Percentiles rank a stretch among this genome's conserved stretches.
Conservation (phyloP, 1,140 invertebrate genomes). For the Drosophila trapezifrons region DNA sequence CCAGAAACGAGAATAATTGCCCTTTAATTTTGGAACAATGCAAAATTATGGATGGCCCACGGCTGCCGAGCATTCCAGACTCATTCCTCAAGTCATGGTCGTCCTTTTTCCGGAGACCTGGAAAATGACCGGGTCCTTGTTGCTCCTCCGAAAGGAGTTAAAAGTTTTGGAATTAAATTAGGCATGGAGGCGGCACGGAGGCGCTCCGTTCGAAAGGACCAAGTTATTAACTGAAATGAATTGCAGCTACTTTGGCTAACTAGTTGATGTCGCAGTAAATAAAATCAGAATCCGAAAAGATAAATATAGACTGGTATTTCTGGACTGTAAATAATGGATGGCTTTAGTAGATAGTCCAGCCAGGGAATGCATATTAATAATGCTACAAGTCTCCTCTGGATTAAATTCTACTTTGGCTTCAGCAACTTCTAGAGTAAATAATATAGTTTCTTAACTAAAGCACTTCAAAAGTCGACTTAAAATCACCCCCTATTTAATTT, state of each 20-base stretch:
- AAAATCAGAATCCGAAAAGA: constrained; percentile 24
- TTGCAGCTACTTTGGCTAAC: constrained; percentile 19
- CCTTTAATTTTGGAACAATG: constrained; percentile 73
- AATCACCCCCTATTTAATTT: too few species aligned
- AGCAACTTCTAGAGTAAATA: neutral
- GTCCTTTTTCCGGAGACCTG: constrained; percentile 10
- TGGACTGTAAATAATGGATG: constrained; percentile 1
- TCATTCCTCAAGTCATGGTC: constrained; percentile 20
- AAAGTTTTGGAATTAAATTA: constrained; percentile 32
- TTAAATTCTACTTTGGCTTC: neutral
- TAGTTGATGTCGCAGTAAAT: constrained; percentile 23
- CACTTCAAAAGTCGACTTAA: too few species aligned
- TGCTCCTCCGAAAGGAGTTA: constrained; percentile 2
- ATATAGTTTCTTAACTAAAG: neutral
- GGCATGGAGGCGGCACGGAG: neutral
- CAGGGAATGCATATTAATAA: neutral
- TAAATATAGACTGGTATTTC: constrained; percentile 4
- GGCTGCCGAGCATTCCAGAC: constrained; percentile 32
- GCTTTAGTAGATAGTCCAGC: neutral
- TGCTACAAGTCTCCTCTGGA: neutral
- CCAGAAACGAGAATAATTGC: constrained; percentile 71
- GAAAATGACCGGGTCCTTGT: constrained; percentile 21
- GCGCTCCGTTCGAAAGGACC: constrained; percentile 2
- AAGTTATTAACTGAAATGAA: constrained; percentile 46
- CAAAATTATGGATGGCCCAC: constrained; percentile 70